phyloP scores from a whole-genome alignment of 1,140 invertebrate species.

The Calliphora vicina region DNA sequence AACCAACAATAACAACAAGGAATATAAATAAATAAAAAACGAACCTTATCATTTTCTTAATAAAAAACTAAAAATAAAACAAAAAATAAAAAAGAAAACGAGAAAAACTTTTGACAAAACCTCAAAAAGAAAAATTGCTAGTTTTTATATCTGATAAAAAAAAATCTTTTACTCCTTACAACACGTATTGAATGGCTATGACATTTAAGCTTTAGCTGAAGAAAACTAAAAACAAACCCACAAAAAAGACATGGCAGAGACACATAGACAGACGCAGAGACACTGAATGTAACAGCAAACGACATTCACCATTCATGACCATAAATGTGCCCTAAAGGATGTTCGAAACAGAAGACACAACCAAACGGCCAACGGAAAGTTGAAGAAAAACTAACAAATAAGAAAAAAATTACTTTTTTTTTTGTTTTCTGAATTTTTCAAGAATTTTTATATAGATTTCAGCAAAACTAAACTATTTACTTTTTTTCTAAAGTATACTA shows the following conservation, averaged over 20 bases:
- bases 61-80: neutral
- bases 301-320: slow-evolving; percentile 1
- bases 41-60: slow-evolving; percentile 1
- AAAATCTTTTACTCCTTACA: neutral
- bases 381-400: slow-evolving; percentile 20
- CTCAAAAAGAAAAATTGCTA: neutral
- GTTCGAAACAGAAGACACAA: neutral
- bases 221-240: slow-evolving; percentile 21
- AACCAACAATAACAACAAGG: neutral
- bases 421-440: no score
- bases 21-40: neutral
- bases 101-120: neutral
- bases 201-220: slow-evolving; percentile 29
- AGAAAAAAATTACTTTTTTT: neutral
- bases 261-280: neutral
- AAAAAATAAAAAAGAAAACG: neutral
- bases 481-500: neutral
- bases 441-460: slow-evolving; percentile 19
- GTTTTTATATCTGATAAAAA: neutral
- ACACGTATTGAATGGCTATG: slow-evolving; percentile 32
- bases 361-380: neutral
- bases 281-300: neutral
- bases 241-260: neutral
- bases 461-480: neutral
- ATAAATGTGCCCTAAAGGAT: slow-evolving; percentile 31